These are phyloP conservation scores for Apis dorsata DNA, from an alignment of 1,140 invertebrate species.

Conservation along the genomic window DNA sequence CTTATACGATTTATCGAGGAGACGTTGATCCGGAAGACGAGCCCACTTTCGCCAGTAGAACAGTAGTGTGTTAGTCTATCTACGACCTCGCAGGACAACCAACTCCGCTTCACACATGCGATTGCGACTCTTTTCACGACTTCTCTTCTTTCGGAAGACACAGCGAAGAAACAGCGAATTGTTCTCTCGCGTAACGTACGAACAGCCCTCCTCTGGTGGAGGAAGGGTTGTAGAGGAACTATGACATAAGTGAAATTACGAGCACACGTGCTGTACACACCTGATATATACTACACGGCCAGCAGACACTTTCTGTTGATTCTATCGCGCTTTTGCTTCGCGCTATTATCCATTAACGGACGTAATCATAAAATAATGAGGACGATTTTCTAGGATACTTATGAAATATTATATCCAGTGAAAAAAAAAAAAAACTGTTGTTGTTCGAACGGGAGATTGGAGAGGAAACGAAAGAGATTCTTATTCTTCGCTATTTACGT, in stretches of 20 bases:
- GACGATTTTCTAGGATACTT: slow-evolving; percentile 22
- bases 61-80: background rate
- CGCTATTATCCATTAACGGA: slow-evolving; percentile 40
- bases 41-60: slow-evolving; percentile 38
- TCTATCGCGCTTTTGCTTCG: slow-evolving; percentile 1
- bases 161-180: slow-evolving; percentile 32
- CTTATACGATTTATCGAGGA: slow-evolving; percentile 48
- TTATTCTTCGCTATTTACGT: background rate
- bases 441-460: background rate
- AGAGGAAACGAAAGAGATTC: background rate
- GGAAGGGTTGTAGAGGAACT: background rate
- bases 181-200: slow-evolving; percentile 38
- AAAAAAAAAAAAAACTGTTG: background rate
- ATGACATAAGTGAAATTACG: slow-evolving; percentile 48
- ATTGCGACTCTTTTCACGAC: slow-evolving; percentile 15
- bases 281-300: background rate
- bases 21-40: slow-evolving; percentile 50
- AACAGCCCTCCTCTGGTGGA: background rate
- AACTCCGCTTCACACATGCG: slow-evolving; percentile 30
- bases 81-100: slow-evolving; percentile 41
- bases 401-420: slow-evolving; percentile 13
- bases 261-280: slow-evolving; percentile 32
- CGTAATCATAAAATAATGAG: slow-evolving; percentile 45
- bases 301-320: slow-evolving; percentile 33
- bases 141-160: slow-evolving; percentile 22